Evolutionary conservation across 1,140 invertebrate species (phyloP).

Genomic region (Pseudomyrmex dendroicus): DNA sequence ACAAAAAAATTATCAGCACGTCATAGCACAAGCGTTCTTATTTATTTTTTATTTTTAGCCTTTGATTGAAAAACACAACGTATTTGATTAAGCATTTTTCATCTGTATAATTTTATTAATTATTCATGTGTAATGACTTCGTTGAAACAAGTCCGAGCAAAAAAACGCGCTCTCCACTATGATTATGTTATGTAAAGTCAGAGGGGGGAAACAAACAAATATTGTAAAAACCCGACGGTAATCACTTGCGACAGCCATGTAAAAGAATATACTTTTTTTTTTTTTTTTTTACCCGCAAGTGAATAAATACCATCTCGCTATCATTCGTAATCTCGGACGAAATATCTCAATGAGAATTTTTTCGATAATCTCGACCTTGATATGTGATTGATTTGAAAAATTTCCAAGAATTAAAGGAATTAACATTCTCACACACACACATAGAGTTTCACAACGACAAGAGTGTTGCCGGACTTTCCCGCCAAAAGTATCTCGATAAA

Average conservation of each 20-base stretch:
- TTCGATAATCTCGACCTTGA: slow-evolving; percentile 13
- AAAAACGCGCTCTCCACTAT: background rate
- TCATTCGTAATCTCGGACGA: background rate
- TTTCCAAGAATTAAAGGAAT: slow-evolving; percentile 9
- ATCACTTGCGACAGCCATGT: no score
- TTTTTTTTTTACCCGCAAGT: background rate
- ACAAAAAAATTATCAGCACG: background rate
- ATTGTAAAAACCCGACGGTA: background rate
- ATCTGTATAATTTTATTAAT: background rate
- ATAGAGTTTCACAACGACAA: background rate
- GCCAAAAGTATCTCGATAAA: background rate
- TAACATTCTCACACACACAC: background rate
- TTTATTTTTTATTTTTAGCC: slow-evolving; percentile 11
- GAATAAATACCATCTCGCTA: background rate
- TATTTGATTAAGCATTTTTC: background rate
- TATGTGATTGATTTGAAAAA: background rate
- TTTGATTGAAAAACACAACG: background rate
- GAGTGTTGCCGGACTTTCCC: background rate
- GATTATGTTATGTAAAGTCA: slow-evolving; percentile 13
- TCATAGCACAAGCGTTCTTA: background rate
- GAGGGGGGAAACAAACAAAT: slow-evolving; percentile 7
- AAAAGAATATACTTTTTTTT: no score
- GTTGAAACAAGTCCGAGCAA: slow-evolving; percentile 7
- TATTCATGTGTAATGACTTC: slow-evolving; percentile 13
- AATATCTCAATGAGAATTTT: background rate